Percentiles rank a stretch among this genome's conserved stretches.
These are phyloP conservation scores for Delichon dasypus DNA, from an alignment of 2,797 vertebrate genomes.

Conservation along the genomic window DNA sequence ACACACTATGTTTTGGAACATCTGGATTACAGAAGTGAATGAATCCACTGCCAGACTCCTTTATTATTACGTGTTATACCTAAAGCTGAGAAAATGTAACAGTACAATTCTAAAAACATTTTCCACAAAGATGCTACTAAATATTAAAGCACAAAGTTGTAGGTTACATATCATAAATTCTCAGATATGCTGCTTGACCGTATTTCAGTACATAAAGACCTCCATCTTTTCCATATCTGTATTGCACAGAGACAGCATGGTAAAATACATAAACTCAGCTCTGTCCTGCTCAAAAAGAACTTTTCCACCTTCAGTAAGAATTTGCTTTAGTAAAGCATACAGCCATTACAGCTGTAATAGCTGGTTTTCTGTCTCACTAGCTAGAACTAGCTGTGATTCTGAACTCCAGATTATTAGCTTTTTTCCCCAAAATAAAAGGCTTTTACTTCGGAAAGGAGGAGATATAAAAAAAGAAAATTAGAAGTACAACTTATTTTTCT, in stretches of 20 bases:
- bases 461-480: not conserved
- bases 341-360: not conserved
- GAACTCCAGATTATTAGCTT: not conserved
- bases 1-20: not conserved
- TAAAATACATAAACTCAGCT: not conserved
- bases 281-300: not conserved
- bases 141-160: constrained; percentile 22
- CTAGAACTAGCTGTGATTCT: not conserved
- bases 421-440: not conserved
- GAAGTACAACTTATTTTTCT: not conserved
- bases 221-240: not conserved
- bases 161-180: not conserved
- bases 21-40: not conserved
- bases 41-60: not conserved
- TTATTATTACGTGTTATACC: not conserved
- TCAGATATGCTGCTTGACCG: constrained; percentile 44
- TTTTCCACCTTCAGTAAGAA: not conserved
- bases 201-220: not conserved
- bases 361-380: not conserved
- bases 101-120: constrained; percentile 36
- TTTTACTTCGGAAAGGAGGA: not conserved
- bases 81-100: constrained; percentile 50
- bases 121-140: constrained; percentile 15
- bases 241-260: not conserved
- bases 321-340: not conserved